These are phyloP conservation scores for Rissa tridactyla DNA, from an alignment of 2,113 vertebrate species.

Conservation along the genomic window DNA sequence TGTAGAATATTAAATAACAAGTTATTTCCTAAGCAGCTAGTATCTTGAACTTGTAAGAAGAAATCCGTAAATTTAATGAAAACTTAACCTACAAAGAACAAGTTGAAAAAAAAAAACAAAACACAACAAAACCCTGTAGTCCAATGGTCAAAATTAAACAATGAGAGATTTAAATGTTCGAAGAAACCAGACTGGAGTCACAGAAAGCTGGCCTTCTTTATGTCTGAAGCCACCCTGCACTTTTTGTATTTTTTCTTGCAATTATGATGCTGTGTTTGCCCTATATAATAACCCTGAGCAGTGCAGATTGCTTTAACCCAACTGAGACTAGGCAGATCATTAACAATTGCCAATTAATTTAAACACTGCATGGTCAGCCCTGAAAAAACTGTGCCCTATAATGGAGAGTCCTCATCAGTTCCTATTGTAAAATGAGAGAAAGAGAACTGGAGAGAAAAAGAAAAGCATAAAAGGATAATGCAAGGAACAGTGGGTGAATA, in stretches of 20 bases:
- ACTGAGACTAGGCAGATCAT: not conserved
- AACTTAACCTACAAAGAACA: not conserved
- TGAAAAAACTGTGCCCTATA: not conserved
- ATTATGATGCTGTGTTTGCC: not conserved
- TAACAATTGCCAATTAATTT: constrained; percentile 51
- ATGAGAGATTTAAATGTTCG: not conserved
- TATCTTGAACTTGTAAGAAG: not conserved
- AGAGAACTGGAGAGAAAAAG: not conserved
- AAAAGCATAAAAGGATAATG: not conserved
- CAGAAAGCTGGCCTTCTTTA: not conserved
- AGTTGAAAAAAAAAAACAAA: not conserved
- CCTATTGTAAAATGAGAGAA: not conserved
- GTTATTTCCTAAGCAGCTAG: not conserved
- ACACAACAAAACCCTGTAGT: not conserved
- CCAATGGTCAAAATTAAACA: not conserved
- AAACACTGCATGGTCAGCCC: not conserved
- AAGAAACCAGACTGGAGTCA: not conserved
- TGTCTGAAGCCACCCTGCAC: not conserved
- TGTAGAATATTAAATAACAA: not conserved
- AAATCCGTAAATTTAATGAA: not conserved
- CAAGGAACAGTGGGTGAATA: not conserved
- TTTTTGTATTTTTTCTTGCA: not conserved
- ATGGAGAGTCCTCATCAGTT: constrained; percentile 20
- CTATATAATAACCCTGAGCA: not conserved
- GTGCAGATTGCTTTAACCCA: constrained; percentile 25